A percentile compares a stretch with the other conserved stretches of the same genome.
These are phyloP conservation scores for Anseranas semipalmata DNA, from an alignment of 2,113 vertebrate species.

Conservation along the genomic window DNA sequence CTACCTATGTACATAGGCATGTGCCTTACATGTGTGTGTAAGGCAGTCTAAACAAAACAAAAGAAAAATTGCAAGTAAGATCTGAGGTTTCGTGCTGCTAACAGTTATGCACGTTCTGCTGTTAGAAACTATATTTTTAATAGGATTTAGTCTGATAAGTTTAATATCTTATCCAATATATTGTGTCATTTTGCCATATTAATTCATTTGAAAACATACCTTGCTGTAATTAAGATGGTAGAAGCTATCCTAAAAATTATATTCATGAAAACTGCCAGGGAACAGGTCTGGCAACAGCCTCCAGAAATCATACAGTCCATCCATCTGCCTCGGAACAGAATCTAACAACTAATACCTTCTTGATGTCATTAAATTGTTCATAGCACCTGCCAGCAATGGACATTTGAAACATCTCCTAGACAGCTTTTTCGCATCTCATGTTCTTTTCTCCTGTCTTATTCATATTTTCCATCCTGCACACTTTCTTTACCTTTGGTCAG, in stretches of 20 bases:
- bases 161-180: not conserved
- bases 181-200: not conserved
- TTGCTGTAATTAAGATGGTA: not conserved
- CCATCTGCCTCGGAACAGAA: not conserved
- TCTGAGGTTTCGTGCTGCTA: not conserved
- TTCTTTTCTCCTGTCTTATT: not conserved
- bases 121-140: not conserved
- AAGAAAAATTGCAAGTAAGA: not conserved
- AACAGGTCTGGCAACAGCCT: not conserved
- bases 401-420: not conserved
- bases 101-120: not conserved
- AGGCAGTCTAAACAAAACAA: not conserved
- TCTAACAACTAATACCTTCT: not conserved
- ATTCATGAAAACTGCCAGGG: not conserved
- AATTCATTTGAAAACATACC: not conserved
- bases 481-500: not conserved
- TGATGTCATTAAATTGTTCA: not conserved
- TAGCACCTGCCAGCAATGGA: not conserved
- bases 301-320: not conserved
- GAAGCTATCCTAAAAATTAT: not conserved
- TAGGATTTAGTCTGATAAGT: not conserved
- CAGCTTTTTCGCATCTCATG: not conserved
- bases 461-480: rapidly evolving
- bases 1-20: conserved; percentile 4
- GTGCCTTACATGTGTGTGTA: no score